These are phyloP conservation scores for Papilio elwesi DNA, from an alignment of 2,888 invertebrate genomes.

Conservation along the genomic window DNA sequence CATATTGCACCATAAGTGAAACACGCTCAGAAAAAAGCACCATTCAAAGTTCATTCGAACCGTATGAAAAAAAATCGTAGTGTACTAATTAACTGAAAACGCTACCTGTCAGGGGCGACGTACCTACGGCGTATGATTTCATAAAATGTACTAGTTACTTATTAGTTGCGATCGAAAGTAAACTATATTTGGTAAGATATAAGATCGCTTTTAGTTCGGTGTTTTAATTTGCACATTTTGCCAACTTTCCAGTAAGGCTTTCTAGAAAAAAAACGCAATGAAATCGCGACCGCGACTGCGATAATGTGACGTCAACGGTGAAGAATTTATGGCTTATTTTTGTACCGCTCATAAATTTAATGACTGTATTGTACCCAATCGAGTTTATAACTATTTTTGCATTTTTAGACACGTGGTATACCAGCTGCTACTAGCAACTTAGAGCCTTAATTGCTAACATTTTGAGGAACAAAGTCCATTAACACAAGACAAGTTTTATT, in stretches of 20 bases:
- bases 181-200: not conserved
- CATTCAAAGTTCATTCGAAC: slow-evolving; percentile 41
- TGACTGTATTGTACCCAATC: not conserved
- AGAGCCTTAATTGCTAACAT: too few relatives aligned
- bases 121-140: slow-evolving; percentile 45
- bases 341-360: not conserved
- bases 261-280: slow-evolving; percentile 40
- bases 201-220: slow-evolving; percentile 1
- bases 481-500: too few relatives aligned
- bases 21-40: slow-evolving; percentile 37
- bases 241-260: slow-evolving; percentile 40
- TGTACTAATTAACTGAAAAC: slow-evolving; percentile 69
- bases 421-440: too few relatives aligned
- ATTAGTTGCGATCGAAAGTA: not conserved
- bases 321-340: slow-evolving; percentile 37
- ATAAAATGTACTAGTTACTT: slow-evolving; percentile 31
- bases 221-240: slow-evolving; percentile 19
- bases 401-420: not conserved
- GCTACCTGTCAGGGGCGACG: slow-evolving; percentile 57
- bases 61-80: slow-evolving; percentile 46
- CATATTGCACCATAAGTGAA: slow-evolving; percentile 28
- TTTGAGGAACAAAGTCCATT: too few relatives aligned
- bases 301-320: slow-evolving; percentile 40
- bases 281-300: slow-evolving; percentile 42
- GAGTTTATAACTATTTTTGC: slow-evolving; percentile 1